A percentile compares a stretch with the other conserved stretches of the same genome.
Evolutionary conservation across 2,797 vertebrate species (phyloP).

Genomic region (Gephyroberyx darwinii): DNA sequence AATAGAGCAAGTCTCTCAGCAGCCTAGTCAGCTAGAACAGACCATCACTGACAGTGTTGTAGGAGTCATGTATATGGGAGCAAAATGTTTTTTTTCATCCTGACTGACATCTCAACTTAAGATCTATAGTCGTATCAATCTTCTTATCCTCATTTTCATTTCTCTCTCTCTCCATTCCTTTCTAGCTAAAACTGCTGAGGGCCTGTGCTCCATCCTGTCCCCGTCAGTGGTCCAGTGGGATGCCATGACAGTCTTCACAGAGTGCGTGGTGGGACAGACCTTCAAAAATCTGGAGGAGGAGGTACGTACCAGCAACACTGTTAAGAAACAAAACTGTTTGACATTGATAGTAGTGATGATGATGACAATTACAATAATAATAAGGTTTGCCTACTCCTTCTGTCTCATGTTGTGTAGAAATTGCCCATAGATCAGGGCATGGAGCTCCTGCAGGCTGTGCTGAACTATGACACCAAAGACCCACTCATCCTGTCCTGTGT

Average conservation of each 20-base stretch:
- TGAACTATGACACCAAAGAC: constrained; percentile 92
- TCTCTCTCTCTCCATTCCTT: constrained; percentile 3
- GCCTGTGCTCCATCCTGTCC: constrained; percentile 89
- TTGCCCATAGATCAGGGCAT: constrained; percentile 89
- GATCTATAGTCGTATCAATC: not conserved
- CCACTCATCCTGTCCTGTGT: constrained; percentile 94
- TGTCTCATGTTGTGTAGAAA: constrained; percentile 76
- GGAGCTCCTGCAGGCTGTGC: constrained; percentile 89
- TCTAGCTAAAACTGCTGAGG: constrained; percentile 84
- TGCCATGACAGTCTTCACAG: constrained; percentile 94
- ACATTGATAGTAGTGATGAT: not conserved
- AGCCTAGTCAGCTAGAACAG: not conserved
- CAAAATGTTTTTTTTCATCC: not conserved
- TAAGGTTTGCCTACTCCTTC: not conserved
- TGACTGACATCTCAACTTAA: not conserved
- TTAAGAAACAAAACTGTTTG: not conserved
- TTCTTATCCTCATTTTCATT: not conserved
- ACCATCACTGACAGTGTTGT: not conserved
- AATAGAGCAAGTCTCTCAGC: not conserved
- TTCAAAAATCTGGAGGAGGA: constrained; percentile 88
- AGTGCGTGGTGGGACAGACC: constrained; percentile 89
- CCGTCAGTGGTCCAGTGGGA: constrained; percentile 95
- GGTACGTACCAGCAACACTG: constrained; percentile 83
- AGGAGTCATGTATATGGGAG: too few species aligned
- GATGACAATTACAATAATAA: constrained; percentile 5